Evolutionary conservation across 2,888 invertebrate species (phyloP).

Genomic region (Thecophora atra): DNA sequence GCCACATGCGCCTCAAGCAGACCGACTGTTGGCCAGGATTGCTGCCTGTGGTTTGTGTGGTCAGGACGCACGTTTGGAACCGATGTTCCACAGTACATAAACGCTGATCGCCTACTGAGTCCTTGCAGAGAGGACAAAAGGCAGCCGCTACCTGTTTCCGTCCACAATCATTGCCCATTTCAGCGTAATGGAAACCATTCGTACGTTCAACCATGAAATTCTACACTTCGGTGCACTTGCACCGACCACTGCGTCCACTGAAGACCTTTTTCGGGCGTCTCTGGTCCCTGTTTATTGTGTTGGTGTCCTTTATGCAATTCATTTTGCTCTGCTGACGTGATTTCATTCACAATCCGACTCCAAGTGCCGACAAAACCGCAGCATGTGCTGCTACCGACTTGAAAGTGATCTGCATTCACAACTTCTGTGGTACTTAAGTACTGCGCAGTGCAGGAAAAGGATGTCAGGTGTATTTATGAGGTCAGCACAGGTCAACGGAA

Average conservation of each 20-base stretch:
- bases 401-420: not conserved
- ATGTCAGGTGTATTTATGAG: conserved; percentile 25
- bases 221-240: conserved; percentile 44
- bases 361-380: conserved; percentile 50
- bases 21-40: conserved; percentile 41
- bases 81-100: conserved; percentile 10
- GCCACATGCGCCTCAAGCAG: conserved; percentile 51
- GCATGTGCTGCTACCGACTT: conserved; percentile 47
- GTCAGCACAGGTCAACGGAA: conserved; percentile 23
- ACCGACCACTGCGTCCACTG: conserved; percentile 48
- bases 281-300: not conserved
- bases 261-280: conserved; percentile 12
- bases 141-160: not conserved
- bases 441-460: conserved; percentile 13
- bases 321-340: conserved; percentile 45
- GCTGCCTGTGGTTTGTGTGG: conserved; percentile 32
- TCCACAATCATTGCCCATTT: not conserved
- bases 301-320: conserved; percentile 38
- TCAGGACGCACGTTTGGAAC: conserved; percentile 33
- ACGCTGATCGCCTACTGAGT: not conserved
- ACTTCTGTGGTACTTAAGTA: not conserved
- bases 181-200: not conserved
- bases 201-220: conserved; percentile 42
- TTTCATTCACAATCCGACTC: conserved; percentile 48
- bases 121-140: not conserved